These are phyloP conservation scores for Ochropleura leucogaster DNA, from an alignment of 2,888 invertebrate genomes.

Conservation along the genomic window DNA sequence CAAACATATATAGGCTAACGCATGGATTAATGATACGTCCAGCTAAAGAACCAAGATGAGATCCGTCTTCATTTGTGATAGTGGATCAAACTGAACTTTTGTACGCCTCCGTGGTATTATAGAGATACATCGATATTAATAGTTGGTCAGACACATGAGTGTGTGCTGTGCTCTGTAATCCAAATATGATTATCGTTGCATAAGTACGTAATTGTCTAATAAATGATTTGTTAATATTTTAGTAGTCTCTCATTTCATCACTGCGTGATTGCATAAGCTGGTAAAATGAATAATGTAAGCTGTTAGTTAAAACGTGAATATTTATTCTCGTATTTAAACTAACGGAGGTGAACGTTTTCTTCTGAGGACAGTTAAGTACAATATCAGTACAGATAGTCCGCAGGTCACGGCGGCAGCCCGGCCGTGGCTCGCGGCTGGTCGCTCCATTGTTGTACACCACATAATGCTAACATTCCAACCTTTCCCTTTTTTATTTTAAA, in stretches of 20 bases:
- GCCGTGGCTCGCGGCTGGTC: neutral
- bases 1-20: slow-evolving; percentile 23
- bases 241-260: too few species aligned
- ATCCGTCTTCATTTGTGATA: slow-evolving; percentile 65
- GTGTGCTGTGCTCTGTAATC: neutral
- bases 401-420: slow-evolving; percentile 16
- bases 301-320: neutral
- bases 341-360: neutral
- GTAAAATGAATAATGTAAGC: neutral
- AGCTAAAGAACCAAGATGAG: slow-evolving; percentile 63
- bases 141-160: neutral
- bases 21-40: slow-evolving; percentile 66
- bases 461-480: slow-evolving; percentile 46
- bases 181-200: neutral
- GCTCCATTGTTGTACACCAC: slow-evolving; percentile 53
- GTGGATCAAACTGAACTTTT: neutral
- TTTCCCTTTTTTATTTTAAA: slow-evolving; percentile 54
- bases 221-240: too few species aligned
- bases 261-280: neutral
- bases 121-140: neutral
- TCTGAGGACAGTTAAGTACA: too few species aligned
- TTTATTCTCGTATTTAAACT: neutral
- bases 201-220: neutral
- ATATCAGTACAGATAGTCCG: neutral
- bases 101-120: neutral